These are phyloP conservation scores for Shargacucullia verbasci DNA, from an alignment of 2,888 invertebrate species.

Conservation along the genomic window DNA sequence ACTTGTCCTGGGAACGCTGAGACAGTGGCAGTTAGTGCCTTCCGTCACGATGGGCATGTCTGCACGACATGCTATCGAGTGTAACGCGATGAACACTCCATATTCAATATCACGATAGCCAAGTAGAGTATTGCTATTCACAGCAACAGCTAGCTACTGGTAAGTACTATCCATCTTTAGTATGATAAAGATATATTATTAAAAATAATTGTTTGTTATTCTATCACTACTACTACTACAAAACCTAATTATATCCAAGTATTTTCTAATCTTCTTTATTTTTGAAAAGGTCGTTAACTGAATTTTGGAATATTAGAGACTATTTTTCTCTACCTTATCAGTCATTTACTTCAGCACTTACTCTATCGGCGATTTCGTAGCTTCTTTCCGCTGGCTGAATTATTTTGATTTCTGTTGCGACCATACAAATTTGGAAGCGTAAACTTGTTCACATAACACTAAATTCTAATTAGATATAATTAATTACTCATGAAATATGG, in stretches of 20 bases:
- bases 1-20: conserved; percentile 19
- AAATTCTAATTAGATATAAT: conserved; percentile 27
- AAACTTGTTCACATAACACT: conserved; percentile 1
- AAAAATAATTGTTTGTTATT: too few species aligned
- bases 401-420: not conserved
- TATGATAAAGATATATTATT: too few species aligned
- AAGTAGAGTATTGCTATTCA: not conserved
- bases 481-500: conserved; percentile 47
- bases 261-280: too few species aligned
- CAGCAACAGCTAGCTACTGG: not conserved
- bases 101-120: conserved; percentile 44
- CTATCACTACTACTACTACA: too few species aligned
- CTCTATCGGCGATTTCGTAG: too few species aligned
- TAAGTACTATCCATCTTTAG: not conserved
- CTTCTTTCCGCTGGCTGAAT: not conserved
- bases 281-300: too few species aligned
- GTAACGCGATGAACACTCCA: conserved; percentile 20
- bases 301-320: too few species aligned
- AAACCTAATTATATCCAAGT: too few species aligned
- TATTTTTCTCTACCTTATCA: too few species aligned
- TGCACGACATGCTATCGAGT: conserved; percentile 29
- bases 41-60: conserved; percentile 13
- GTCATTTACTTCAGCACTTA: too few species aligned
- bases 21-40: conserved; percentile 18
- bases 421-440: not conserved